A percentile compares a stretch with the other conserved stretches of the same genome.
These are phyloP conservation scores for Urechis unicinctus DNA, from an alignment of 2,888 invertebrate genomes.

Conservation along the genomic window DNA sequence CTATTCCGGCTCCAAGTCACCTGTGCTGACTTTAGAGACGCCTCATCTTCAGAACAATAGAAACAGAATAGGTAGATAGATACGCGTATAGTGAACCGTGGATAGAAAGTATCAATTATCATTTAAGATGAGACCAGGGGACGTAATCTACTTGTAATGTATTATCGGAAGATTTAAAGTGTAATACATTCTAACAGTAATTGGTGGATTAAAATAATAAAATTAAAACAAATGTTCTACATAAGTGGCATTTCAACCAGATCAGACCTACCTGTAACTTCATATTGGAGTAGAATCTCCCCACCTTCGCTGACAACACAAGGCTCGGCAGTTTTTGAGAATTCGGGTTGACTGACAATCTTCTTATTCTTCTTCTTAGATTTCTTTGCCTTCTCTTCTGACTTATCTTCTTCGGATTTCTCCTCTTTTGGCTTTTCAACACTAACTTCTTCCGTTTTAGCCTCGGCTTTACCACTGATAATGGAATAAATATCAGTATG, in stretches of 20 bases:
- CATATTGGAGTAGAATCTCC: not conserved
- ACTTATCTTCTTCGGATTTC: not conserved
- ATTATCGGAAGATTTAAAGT: too few relatives aligned
- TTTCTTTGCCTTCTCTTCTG: not conserved
- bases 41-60: conserved; percentile 17
- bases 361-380: not conserved
- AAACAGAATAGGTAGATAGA: too few relatives aligned
- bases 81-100: too few relatives aligned
- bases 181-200: too few relatives aligned
- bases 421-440: not conserved
- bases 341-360: conserved; percentile 7
- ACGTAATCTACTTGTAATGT: conserved; percentile 13
- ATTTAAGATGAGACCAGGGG: too few relatives aligned
- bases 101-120: too few relatives aligned
- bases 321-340: conserved; percentile 12
- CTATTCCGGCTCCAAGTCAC: too few relatives aligned
- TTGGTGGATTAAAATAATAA: too few relatives aligned
- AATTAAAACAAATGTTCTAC: too few relatives aligned
- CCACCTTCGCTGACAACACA: conserved; percentile 2
- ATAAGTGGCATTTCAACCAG: too few relatives aligned
- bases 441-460: not conserved
- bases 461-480: too few relatives aligned
- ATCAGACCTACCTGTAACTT: not conserved
- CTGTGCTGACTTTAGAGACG: conserved; percentile 9
- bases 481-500: too few relatives aligned